These are phyloP conservation scores for Trichonephila clavipes DNA, from an alignment of 1,140 invertebrate species.

Conservation along the genomic window DNA sequence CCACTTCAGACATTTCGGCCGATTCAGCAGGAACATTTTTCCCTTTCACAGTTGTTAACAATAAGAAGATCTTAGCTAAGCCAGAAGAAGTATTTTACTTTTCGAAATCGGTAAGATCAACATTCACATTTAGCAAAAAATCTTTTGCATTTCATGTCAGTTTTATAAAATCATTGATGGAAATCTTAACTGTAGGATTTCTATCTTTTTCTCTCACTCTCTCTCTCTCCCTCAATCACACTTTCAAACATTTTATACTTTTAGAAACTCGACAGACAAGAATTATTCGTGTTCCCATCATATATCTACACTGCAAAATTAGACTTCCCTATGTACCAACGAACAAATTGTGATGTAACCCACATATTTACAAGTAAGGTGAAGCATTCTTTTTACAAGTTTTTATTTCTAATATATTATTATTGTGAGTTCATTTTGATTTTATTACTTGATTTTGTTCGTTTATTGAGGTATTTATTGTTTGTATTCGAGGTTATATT, in stretches of 20 bases:
- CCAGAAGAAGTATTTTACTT: slow-evolving; percentile 27
- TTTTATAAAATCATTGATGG: too few species aligned
- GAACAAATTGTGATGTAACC: not conserved
- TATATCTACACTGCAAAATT: slow-evolving; percentile 25
- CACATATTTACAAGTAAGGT: slow-evolving; percentile 55
- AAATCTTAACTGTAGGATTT: too few species aligned
- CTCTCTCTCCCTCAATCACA: too few species aligned
- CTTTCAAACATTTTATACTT: not conserved
- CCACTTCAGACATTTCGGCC: not conserved
- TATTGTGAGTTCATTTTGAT: too few species aligned
- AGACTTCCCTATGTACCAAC: not conserved
- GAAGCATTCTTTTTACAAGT: too few species aligned
- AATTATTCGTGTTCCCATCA: not conserved
- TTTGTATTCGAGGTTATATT: too few species aligned
- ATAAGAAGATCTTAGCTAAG: not conserved
- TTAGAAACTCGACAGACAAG: slow-evolving; percentile 17
- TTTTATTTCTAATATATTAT: too few species aligned
- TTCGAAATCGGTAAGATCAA: slow-evolving; percentile 28
- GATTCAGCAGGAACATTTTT: slow-evolving; percentile 12
- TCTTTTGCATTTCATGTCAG: too few species aligned
- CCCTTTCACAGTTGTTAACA: not conserved
- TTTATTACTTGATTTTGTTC: too few species aligned
- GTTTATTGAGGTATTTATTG: too few species aligned
- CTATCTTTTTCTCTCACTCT: too few species aligned
- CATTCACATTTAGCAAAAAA: too few species aligned